These are phyloP conservation scores for Agelaius phoeniceus DNA, from an alignment of 2,113 vertebrate species.

Conservation along the genomic window DNA sequence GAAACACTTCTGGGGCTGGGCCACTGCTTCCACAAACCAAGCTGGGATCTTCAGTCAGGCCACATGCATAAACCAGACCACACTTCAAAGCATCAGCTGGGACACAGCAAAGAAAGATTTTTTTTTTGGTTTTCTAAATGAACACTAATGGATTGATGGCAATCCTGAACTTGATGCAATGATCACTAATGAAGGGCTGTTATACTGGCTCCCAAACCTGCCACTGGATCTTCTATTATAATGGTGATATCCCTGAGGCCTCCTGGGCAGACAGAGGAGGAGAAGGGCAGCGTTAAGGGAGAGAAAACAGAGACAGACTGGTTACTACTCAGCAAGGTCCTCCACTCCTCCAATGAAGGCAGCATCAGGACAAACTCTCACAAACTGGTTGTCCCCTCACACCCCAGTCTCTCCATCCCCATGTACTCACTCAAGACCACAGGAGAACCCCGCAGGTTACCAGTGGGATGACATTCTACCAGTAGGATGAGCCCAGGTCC, in stretches of 20 bases:
- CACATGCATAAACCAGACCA: slow-evolving; percentile 8
- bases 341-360: neutral
- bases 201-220: slow-evolving; percentile 87
- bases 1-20: neutral
- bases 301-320: slow-evolving; percentile 52
- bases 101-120: neutral
- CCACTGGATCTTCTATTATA: slow-evolving; percentile 97
- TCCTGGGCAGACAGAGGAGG: slow-evolving; percentile 74
- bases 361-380: neutral
- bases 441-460: neutral
- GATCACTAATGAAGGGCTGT: slow-evolving; percentile 35
- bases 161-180: slow-evolving; percentile 45
- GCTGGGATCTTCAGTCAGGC: neutral
- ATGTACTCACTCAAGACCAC: neutral
- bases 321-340: slow-evolving; percentile 33
- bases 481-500: neutral
- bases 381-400: neutral
- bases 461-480: neutral
- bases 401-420: neutral
- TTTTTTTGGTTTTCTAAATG: slow-evolving; percentile 2
- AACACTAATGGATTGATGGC: slow-evolving; percentile 63
- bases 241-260: slow-evolving; percentile 95
- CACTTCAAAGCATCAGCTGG: neutral
- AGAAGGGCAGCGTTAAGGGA: slow-evolving; percentile 50
- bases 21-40: neutral